Evolutionary conservation across 1,140 invertebrate species (phyloP), one percentile per base, ranked within the genome.

Genomic region (Leptonema lineaticorne): DNA sequence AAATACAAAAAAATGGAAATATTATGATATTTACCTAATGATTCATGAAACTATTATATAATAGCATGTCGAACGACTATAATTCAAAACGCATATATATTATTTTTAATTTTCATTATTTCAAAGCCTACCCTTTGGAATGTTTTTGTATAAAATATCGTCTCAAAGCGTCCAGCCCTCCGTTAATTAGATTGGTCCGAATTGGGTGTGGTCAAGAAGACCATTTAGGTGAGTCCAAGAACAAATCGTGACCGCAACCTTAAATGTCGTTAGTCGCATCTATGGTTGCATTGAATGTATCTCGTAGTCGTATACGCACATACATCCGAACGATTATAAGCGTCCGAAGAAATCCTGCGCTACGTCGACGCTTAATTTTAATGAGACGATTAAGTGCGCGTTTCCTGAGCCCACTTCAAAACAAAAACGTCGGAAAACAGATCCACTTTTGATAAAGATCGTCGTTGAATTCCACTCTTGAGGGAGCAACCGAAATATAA

Each of bases 181-280:
- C 48, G 30, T 16, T 63, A 63, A 53, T 48, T 63, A 63, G 41
- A 27, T 63, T 63, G 30, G 11, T 27, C 27, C 22, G 48, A 46
- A 16, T 18, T 53, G 63, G 58, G 58, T 60, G 58, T 60, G 58
- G 58, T 60, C 30, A 16, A 22, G 6, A 30, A 60, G 58, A 41
- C 28, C 29, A 37, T 60, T 60, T 60, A 24, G 16, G 58, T 30
- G 14, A 57, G 6, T 30, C 26, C 48, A 53, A 22, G 53, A 41
- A 48, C n/a, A 22, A 48, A 30, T 60, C 58, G 58, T 60, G 58
- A 60, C 58, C 30, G 11, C 5, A 41, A 14, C n/a, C 30, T n/a
- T 22, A 41, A 60, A 60, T 60, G 58, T 60, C 58, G 22, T 60
- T 60, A 60, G 30, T 30, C 28, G 37, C 30, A n/a, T 28, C 56